Evolutionary conservation across 2,113 vertebrate genomes (phyloP).

Genomic region (Cryptomyrus ogoouensis): DNA sequence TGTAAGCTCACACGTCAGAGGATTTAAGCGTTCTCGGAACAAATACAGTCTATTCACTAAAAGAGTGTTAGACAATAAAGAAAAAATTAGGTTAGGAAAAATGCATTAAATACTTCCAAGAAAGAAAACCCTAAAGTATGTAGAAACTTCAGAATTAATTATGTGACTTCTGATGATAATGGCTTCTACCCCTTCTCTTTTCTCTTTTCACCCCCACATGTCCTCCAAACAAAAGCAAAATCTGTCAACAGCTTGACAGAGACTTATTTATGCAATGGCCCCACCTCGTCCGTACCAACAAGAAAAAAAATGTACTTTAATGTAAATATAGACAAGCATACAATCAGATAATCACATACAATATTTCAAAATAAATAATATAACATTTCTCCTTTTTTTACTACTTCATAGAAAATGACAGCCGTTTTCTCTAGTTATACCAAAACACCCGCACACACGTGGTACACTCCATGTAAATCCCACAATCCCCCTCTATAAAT

Average conservation of each 20-base stretch:
- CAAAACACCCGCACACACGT: not conserved
- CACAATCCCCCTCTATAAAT: not conserved
- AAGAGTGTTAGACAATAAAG: not conserved
- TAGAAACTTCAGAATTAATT: not conserved
- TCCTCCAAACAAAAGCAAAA: not conserved
- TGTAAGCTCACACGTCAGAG: not conserved
- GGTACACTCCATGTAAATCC: not conserved
- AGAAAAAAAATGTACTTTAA: not conserved
- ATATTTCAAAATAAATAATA: not conserved
- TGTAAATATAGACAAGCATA: not conserved
- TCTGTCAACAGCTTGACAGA: not conserved
- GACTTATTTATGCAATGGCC: not conserved
- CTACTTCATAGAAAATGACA: not conserved
- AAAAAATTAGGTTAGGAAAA: not conserved
- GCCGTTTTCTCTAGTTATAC: not conserved
- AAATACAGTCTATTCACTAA: not conserved
- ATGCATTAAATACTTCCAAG: not conserved
- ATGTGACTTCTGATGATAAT: not conserved
- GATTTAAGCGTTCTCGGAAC: not conserved
- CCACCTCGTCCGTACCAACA: not conserved
- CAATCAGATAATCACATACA: not conserved
- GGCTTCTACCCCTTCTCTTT: not conserved
- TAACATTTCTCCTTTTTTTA: not conserved
- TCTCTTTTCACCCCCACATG: not conserved
- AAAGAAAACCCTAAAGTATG: not conserved